Base-by-base conservation (phyloP, 1,140 invertebrate species). In the Mactra quadrangularis region DNA sequence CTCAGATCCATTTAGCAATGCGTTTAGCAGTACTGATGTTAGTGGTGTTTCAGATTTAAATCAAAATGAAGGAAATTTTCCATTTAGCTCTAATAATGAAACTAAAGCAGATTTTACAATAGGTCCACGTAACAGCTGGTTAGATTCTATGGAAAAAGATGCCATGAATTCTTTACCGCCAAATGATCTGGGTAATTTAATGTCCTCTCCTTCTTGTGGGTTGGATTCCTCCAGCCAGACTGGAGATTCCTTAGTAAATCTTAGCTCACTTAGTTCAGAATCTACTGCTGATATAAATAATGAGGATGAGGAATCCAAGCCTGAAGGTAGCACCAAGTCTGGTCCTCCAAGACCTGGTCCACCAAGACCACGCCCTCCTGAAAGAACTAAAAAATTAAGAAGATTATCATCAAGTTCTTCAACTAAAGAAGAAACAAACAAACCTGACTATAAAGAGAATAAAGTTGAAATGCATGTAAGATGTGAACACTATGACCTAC, bases 181-280 rank as follows among this genome's bases (percentile, higher is more conserved):
- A 19, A 57, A 55, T 76, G 64, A 55, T 35, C 50, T 81, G n/a
- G 53, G 47, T 4, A 29, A 35, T 13, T 19, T 71, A 15, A 17
- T 62, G 29, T n/a, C 13, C 9, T 19, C 29, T 7, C 2, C n/a
- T 41, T 1, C 41, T 45, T 9, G 29, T n/a, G 64, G 53, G 1
- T 19, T 52, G n/a, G 77, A 68, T n/a, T 57, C 19, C 15, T 81
- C 77, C 25, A 81, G 60, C 29, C 77, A 81, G 27, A 81, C 77
- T 33, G 1, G 27, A 19, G 66, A 22, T 19, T 81, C 77, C 1
- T 15, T 81, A 19, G 19, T 60, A n/a, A 60, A 66, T 11, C 35
- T 78, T 7, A 41, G 38, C 38, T 41, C 38, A 41, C 38, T 41
- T 15, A 41, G 38, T 41, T 15, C 38, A 15, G 38, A 6, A 15